Conservation (phyloP, 2,113 vertebrate genomes). For the Etia nguti region DNA sequence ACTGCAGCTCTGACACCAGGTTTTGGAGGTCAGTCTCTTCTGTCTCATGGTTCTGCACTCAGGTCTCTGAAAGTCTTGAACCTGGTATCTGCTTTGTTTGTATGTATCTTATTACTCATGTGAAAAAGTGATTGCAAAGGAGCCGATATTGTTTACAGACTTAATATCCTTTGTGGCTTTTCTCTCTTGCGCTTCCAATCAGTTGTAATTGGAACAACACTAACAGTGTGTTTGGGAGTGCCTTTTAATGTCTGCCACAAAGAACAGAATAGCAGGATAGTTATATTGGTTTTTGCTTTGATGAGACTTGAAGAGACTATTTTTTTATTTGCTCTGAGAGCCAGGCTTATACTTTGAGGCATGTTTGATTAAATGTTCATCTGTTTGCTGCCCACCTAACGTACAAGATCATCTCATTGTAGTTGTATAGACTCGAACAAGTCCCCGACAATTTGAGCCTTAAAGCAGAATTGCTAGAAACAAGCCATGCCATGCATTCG, state of each 20-base stretch:
- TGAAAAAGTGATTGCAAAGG: background rate
- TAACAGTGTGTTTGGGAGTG: background rate
- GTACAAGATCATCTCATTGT: background rate
- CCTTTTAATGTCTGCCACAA: conserved; percentile 23
- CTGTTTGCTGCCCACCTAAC: background rate
- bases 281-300: conserved; percentile 36
- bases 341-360: background rate
- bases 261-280: background rate
- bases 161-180: background rate
- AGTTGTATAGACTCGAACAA: background rate
- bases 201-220: background rate
- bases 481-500: conserved; percentile 1
- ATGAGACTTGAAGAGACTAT: conserved; percentile 19
- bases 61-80: background rate
- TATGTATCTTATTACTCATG: background rate
- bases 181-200: background rate
- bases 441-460: background rate
- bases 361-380: conserved; percentile 17
- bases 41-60: background rate
- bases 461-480: background rate
- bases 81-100: background rate
- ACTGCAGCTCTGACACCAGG: background rate
- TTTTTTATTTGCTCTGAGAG: conserved; percentile 19
- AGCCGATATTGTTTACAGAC: background rate
- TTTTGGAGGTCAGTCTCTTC: conserved; percentile 14